phyloP scores from a whole-genome alignment of 2,888 invertebrate species.

The Galeruca laticollis region DNA sequence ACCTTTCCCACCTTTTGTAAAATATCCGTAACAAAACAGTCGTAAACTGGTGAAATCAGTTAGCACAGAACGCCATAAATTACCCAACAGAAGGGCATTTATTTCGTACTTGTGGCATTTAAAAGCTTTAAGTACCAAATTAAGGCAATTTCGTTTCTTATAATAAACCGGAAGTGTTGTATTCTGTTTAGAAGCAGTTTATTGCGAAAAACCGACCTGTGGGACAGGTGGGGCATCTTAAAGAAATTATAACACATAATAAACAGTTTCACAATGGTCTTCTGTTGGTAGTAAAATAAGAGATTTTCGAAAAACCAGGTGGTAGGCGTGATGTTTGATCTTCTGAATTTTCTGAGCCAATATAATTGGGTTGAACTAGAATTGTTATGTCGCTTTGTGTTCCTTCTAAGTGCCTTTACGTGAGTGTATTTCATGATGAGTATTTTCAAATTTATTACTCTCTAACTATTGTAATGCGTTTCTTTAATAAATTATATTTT shows the following conservation, averaged over 20 bases:
- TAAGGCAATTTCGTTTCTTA: constrained; percentile 55
- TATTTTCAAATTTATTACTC: constrained; percentile 44
- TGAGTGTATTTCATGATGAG: constrained; percentile 40
- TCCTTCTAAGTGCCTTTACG: constrained; percentile 42
- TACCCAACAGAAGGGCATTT: constrained; percentile 41
- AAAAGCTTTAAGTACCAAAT: constrained; percentile 56
- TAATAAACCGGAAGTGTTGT: constrained; percentile 55
- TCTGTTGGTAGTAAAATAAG: constrained; percentile 45
- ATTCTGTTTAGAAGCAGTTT: constrained; percentile 45
- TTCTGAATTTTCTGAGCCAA: constrained; percentile 44
- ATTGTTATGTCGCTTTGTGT: constrained; percentile 35
- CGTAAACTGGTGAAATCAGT: constrained; percentile 31
- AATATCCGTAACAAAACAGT: constrained; percentile 39
- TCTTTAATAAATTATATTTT: background rate
- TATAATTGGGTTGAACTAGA: constrained; percentile 44
- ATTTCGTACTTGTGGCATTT: constrained; percentile 54
- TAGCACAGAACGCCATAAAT: constrained; percentile 43
- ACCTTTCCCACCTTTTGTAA: constrained; percentile 47
- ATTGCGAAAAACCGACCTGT: constrained; percentile 53
- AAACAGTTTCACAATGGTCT: constrained; percentile 49
- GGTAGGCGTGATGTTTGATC: constrained; percentile 62
- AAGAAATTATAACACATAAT: constrained; percentile 52
- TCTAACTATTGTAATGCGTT: background rate
- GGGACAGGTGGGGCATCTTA: constrained; percentile 59
- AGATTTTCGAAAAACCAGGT: constrained; percentile 60